Base-by-base conservation (phyloP, 2,113 vertebrate species). In the Cephalopterus ornatus region DNA sequence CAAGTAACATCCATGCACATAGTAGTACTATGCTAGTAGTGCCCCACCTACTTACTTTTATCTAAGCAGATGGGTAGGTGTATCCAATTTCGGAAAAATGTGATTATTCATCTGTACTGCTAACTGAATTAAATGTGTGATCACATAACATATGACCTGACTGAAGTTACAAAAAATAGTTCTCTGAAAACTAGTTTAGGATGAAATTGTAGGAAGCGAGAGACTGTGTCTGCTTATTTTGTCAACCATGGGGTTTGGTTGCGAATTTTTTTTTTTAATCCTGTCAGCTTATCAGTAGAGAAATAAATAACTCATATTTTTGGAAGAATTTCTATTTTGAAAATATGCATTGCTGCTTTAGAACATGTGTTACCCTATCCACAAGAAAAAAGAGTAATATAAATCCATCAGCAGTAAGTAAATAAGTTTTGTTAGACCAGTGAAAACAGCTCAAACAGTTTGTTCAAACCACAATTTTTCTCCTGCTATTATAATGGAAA, bases 121-220 rank as follows among this genome's bases (percentile, higher is more conserved):
- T 56, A 88, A 81, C 63, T 52, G 53, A 96, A 84, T 91, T 84
- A 71, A 89, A 93, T 33, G 79, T 87, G 93, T 63, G 85, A 96
- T 89, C 92, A 72, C 88, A 62, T 37, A 88, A 76, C 88, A 88
- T 67, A 94, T 47, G 79, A 97, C 89, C 82, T 44, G 67, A 92
- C 20, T 74, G 20, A 78, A 86, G 61, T 33, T 63, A 84, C 3
- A 32, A 75, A 58, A 92, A 74, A 30, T 4, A 71, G 47, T 42
- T 83, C 22, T 28, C 56, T 19, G 3, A 27, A 56, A 70, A 84
- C 49, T 37, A 71, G 42, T 37, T 56, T 33, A 84, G 56, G 35
- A 56, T 17, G 12, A 56, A 63, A 84, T 3, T 56, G 32, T 33
- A 56, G 27, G 49, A 71, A 63, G 35, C 5, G 12, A 59, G 3